These are phyloP conservation scores for Notodonta ziczac DNA, from an alignment of 2,888 invertebrate species.

Conservation along the genomic window DNA sequence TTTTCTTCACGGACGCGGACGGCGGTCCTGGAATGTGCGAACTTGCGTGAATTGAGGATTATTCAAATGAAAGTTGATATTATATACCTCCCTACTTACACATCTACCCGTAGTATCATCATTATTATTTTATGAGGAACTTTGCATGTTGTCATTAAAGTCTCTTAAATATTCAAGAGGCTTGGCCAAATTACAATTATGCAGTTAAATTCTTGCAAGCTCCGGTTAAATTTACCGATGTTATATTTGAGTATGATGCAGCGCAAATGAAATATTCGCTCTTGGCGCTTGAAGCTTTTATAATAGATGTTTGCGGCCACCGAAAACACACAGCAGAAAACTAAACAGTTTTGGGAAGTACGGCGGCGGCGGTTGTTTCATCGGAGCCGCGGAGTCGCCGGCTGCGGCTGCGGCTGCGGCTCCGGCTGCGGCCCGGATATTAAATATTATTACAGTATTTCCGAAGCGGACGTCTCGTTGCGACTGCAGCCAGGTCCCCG, in stretches of 20 bases:
- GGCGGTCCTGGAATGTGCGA: too few relatives aligned
- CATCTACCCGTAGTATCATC: too few relatives aligned
- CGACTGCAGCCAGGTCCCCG: not conserved
- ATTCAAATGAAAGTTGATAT: too few relatives aligned
- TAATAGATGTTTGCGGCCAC: constrained; percentile 14
- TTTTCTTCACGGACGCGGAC: not conserved
- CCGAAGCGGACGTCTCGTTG: constrained; percentile 36
- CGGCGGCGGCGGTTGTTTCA: not conserved
- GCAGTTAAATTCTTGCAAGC: not conserved
- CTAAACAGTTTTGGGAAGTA: not conserved
- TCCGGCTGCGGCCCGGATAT: constrained; percentile 34
- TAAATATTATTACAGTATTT: constrained; percentile 48
- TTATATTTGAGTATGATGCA: not conserved
- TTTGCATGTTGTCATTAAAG: too few relatives aligned
- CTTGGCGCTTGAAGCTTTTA: not conserved
- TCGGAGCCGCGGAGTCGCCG: not conserved
- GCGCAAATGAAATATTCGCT: not conserved
- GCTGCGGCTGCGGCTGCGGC: not conserved
- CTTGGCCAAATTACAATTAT: not conserved
- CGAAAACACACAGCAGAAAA: constrained; percentile 12
- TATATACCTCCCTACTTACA: too few relatives aligned
- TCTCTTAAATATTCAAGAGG: too few relatives aligned
- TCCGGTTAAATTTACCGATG: not conserved
- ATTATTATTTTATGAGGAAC: too few relatives aligned
- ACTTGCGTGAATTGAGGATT: too few relatives aligned